A percentile compares a stretch with the other conserved stretches of the same genome.
phyloP scores from a whole-genome alignment of 2,113 vertebrate genomes.

The Clinocottus analis region DNA sequence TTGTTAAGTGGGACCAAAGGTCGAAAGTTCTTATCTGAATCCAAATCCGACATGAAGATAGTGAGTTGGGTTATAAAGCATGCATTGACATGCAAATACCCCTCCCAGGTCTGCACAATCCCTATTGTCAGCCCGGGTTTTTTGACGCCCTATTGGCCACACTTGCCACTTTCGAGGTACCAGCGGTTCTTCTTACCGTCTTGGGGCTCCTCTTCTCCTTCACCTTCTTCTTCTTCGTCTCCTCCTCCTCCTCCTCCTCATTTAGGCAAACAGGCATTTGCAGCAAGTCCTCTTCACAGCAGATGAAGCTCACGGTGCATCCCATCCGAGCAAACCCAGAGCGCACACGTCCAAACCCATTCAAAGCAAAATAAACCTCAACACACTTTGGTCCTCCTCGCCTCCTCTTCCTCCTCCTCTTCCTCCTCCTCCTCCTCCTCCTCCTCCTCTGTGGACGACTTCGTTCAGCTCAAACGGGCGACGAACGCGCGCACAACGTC shows the following conservation, averaged over 20 bases:
- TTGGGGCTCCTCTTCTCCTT: conserved; percentile 52
- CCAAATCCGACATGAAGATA: not conserved
- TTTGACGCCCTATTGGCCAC: conserved; percentile 18
- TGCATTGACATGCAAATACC: not conserved
- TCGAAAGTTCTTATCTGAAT: conserved; percentile 34
- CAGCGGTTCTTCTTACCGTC: conserved; percentile 69
- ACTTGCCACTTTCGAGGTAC: not conserved
- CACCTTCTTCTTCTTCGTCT: conserved; percentile 70
- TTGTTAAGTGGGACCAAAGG: conserved; percentile 32
- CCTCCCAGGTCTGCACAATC: not conserved
- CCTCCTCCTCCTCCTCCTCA: conserved; percentile 78
- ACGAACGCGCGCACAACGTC: not conserved
- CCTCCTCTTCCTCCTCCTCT: not conserved
- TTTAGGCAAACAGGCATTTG: conserved; percentile 82
- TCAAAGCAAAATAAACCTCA: conserved; percentile 54
- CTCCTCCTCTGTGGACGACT: not conserved
- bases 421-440: not conserved
- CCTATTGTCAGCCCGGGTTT: conserved; percentile 2
- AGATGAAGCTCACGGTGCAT: conserved; percentile 88
- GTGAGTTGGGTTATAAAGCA: not conserved
- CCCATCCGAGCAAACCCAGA: conserved; percentile 84
- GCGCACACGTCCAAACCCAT: conserved; percentile 72
- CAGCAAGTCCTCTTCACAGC: conserved; percentile 87
- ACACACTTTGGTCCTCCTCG: not conserved
- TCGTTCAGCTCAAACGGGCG: conserved; percentile 11